phyloP scores from a whole-genome alignment of 2,797 vertebrate species.

The Orientallactaga sibirica region DNA sequence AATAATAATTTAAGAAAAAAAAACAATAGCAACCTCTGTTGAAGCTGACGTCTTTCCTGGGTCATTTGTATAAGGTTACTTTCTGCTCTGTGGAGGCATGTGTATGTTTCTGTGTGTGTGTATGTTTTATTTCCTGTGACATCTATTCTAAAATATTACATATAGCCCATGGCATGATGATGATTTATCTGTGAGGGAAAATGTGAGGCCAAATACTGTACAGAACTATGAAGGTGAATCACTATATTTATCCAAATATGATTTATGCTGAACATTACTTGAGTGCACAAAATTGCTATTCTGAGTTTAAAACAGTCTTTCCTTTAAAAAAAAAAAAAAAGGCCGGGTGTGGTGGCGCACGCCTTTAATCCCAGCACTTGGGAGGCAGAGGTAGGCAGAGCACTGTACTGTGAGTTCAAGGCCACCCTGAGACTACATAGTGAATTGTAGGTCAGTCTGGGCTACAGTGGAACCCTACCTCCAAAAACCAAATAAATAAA shows the following conservation, averaged over 20 bases:
- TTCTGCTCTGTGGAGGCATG: conserved; percentile 27
- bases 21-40: conserved; percentile 62
- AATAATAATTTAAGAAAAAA: too few relatives aligned
- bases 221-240: conserved; percentile 49
- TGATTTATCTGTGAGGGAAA: conserved; percentile 68
- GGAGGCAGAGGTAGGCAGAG: too few relatives aligned
- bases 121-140: conserved; percentile 67
- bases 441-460: too few relatives aligned
- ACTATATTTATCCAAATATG: conserved; percentile 47
- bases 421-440: too few relatives aligned
- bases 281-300: conserved; percentile 22
- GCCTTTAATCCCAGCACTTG: too few relatives aligned
- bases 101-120: background rate
- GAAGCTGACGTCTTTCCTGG: conserved; percentile 71
- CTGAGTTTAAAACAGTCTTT: conserved; percentile 50
- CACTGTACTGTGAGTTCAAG: too few relatives aligned
- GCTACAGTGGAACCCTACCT: too few relatives aligned
- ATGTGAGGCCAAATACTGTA: conserved; percentile 29
- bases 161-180: conserved; percentile 51
- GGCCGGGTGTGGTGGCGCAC: too few relatives aligned
- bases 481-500: too few relatives aligned
- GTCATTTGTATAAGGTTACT: conserved; percentile 45
- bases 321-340: conserved; percentile 29
- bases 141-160: conserved; percentile 41
- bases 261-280: conserved; percentile 62